Base-by-base conservation (phyloP, 2,888 invertebrate genomes). In the Metacarcinus magister region DNA sequence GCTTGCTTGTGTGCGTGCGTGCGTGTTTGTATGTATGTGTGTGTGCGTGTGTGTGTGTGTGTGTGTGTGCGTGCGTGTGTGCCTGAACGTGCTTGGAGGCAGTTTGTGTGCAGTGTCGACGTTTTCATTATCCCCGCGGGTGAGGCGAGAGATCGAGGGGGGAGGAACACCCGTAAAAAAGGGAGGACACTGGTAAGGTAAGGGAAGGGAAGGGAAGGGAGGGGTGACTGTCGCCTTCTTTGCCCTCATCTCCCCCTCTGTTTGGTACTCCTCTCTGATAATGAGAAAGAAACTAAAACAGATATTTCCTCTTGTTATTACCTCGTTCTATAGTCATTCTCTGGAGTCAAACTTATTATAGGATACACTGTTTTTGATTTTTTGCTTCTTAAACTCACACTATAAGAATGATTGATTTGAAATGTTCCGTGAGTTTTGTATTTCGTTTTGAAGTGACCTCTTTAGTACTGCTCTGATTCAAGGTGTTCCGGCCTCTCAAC, bases 41-140 rank as follows among this genome's bases (percentile, higher is more conserved):
- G 48, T 39, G 46, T 92, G 48, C 54, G 92, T 19, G 46, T 48
- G 48, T 43, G 48, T 48, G n/a, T 48, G n/a, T 92, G 32, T 48
- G 54, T 48, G 32, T 28, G 32, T 43, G 44, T 43, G 44, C 28
- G 48, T 46, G 46, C 10, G 92, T 46, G 94, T 87, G 28, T 94
- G 46, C 23, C 32, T 32, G 87, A 44, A 48, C 87, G 82, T 90
- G 95, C 46, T 23, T 94, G 75, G 28, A 94, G 46, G 94, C 75
- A 94, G 82, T 82, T 82, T 94, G 94, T 82, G 94, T 28, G 43
- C 82, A 75, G 28, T 44, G 94, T 94, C 94, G 60, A 91, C 90
- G 91, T 91, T 91, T 7, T 67, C 95, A 44, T 32, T 28, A 43
- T 60, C 67, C 60, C 48, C 16, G 19, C n/a, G 82, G 75, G 44